Evolutionary conservation across 1,140 invertebrate genomes (phyloP).

Genomic region (Akabosia matsudoensis): DNA sequence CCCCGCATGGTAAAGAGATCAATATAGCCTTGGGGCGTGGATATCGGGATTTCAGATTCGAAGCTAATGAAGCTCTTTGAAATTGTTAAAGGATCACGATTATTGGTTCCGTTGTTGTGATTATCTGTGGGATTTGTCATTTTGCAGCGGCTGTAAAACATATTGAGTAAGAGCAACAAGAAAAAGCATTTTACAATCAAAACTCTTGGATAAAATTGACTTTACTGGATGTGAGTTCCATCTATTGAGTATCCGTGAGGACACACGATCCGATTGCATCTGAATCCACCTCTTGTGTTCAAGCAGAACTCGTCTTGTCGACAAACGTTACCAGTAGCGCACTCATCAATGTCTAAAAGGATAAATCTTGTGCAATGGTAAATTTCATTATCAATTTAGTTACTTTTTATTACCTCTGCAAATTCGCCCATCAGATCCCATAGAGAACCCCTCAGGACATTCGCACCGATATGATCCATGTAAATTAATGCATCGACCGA

Average conservation of each 20-base stretch:
- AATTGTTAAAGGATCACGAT: conserved; percentile 70
- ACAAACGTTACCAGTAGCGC: conserved; percentile 57
- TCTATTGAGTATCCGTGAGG: conserved; percentile 75
- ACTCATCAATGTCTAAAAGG: conserved; percentile 80
- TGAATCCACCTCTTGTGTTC: conserved; percentile 81
- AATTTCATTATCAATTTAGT: conserved; percentile 18
- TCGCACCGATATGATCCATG: conserved; percentile 75
- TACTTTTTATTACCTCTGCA: conserved; percentile 63
- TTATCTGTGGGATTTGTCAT: conserved; percentile 63
- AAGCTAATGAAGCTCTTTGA: conserved; percentile 90
- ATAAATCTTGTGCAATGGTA: conserved; percentile 40
- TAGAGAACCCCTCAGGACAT: conserved; percentile 79
- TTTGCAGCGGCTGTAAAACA: conserved; percentile 70
- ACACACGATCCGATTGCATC: conserved; percentile 81
- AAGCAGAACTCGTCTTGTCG: conserved; percentile 74
- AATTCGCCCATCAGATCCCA: conserved; percentile 65
- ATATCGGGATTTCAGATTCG: conserved; percentile 74
- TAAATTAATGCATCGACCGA: conserved; percentile 81
- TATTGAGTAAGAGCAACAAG: background rate
- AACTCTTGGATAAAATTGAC: conserved; percentile 19
- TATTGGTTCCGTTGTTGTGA: conserved; percentile 64
- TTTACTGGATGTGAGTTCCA: conserved; percentile 69
- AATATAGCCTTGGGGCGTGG: conserved; percentile 61
- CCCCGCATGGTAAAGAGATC: conserved; percentile 82
- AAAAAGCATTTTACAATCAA: too few relatives aligned